Evolutionary conservation across 1,140 invertebrate genomes (phyloP).

Genomic region (Pemphigus obesinymphae): DNA sequence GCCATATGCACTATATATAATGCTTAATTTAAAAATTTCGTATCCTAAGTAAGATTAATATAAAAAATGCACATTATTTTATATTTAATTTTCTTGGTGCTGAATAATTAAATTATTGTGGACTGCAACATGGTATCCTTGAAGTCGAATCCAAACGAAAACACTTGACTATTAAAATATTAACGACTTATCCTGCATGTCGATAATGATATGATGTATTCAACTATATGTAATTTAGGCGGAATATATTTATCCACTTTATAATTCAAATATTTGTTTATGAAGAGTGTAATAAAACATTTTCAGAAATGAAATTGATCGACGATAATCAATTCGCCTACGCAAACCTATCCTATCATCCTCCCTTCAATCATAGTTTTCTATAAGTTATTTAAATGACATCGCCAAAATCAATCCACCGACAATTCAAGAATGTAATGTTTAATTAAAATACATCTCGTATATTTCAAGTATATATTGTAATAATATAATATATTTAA

Average conservation of each 20-base stretch:
- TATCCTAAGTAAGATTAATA: background rate
- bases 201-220: no score
- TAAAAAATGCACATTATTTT: slow-evolving; percentile 20
- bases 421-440: no score
- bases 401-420: background rate
- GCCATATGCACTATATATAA: background rate
- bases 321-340: background rate
- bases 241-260: no score
- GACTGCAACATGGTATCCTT: background rate
- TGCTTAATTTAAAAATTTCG: no score
- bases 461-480: no score
- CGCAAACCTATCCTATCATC: no score
- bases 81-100: background rate
- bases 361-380: background rate
- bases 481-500: no score
- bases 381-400: background rate
- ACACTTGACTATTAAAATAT: background rate
- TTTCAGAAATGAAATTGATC: background rate
- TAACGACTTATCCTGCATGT: background rate
- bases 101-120: background rate
- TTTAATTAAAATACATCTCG: slow-evolving; percentile 2
- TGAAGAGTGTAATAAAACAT: background rate
- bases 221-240: no score
- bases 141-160: background rate
- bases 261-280: background rate